A percentile compares a stretch with the other conserved stretches of the same genome.
These are phyloP conservation scores for Orthonevra nobilis DNA, from an alignment of 2,888 invertebrate genomes.

Conservation along the genomic window DNA sequence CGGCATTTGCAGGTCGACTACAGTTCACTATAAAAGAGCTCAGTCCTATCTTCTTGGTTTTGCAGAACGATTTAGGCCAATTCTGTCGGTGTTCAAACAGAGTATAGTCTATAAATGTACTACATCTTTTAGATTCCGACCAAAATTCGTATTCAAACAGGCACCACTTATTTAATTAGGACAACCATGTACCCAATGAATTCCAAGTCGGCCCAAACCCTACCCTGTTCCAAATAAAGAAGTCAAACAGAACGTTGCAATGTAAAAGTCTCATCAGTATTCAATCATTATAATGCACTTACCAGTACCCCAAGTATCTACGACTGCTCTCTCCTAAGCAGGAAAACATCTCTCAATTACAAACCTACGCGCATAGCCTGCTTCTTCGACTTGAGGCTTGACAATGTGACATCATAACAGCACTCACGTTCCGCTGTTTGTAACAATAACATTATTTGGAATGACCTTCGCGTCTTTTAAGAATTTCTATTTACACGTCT, in stretches of 20 bases:
- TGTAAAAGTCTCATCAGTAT: constrained; percentile 25
- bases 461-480: constrained; percentile 54
- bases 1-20: too few species aligned
- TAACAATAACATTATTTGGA: constrained; percentile 61
- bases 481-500: constrained; percentile 40
- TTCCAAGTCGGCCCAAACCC: neutral
- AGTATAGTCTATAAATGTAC: too few species aligned
- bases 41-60: too few species aligned
- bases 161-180: neutral
- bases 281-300: neutral
- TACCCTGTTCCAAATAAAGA: constrained; percentile 14
- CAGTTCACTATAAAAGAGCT: too few species aligned
- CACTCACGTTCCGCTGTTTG: constrained; percentile 36
- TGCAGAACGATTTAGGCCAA: too few species aligned
- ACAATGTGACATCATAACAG: constrained; percentile 36
- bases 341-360: constrained; percentile 39
- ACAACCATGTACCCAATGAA: neutral
- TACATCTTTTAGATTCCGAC: too few species aligned
- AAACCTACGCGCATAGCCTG: constrained; percentile 37
- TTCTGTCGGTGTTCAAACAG: too few species aligned
- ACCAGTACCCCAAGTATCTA: constrained; percentile 1
- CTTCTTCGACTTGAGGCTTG: constrained; percentile 10
- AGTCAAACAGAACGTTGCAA: constrained; percentile 9
- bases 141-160: neutral
- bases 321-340: neutral